These are phyloP conservation scores for Pseudomugil tenellus DNA, from an alignment of 2,797 vertebrate genomes.

Conservation along the genomic window DNA sequence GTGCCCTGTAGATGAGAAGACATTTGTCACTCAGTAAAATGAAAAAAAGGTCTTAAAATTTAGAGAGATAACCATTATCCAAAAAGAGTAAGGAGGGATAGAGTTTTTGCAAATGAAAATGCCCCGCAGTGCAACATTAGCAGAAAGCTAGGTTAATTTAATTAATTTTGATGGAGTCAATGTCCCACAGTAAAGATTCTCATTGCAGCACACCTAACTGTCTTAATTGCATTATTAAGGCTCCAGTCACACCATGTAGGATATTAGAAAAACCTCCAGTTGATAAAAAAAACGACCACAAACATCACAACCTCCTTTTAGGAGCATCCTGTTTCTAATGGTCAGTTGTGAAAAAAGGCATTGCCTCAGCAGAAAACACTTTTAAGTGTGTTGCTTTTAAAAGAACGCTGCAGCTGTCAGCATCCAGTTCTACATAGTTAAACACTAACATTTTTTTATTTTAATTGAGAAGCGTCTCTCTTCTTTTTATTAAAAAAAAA, in stretches of 20 bases:
- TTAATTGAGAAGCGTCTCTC: constrained; percentile 17
- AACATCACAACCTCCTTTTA: constrained; percentile 52
- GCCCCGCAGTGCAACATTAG: constrained; percentile 70
- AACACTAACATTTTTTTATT: constrained; percentile 32
- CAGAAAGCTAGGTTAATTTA: constrained; percentile 78
- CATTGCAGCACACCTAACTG: constrained; percentile 70
- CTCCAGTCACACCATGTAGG: constrained; percentile 63
- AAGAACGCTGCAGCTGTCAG: constrained; percentile 22
- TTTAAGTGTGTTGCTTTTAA: constrained; percentile 43
- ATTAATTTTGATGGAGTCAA: constrained; percentile 80
- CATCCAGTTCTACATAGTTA: constrained; percentile 33
- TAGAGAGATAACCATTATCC: constrained; percentile 52
- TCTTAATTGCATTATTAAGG: constrained; percentile 78
- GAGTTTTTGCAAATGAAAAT: constrained; percentile 73
- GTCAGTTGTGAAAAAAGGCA: constrained; percentile 10
- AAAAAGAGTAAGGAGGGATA: constrained; percentile 35
- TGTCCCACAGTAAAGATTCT: constrained; percentile 78
- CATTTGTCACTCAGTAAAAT: constrained; percentile 44
- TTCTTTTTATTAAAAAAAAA: too few species aligned
- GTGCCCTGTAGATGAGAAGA: background rate
- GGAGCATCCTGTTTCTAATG: constrained; percentile 11
- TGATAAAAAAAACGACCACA: constrained; percentile 64
- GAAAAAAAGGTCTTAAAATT: constrained; percentile 32
- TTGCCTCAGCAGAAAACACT: constrained; percentile 39
- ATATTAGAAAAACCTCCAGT: constrained; percentile 70